A percentile compares a stretch with the other conserved stretches of the same genome.
phyloP scores from a whole-genome alignment of 2,797 vertebrate species.

The Crax fasciolata region DNA sequence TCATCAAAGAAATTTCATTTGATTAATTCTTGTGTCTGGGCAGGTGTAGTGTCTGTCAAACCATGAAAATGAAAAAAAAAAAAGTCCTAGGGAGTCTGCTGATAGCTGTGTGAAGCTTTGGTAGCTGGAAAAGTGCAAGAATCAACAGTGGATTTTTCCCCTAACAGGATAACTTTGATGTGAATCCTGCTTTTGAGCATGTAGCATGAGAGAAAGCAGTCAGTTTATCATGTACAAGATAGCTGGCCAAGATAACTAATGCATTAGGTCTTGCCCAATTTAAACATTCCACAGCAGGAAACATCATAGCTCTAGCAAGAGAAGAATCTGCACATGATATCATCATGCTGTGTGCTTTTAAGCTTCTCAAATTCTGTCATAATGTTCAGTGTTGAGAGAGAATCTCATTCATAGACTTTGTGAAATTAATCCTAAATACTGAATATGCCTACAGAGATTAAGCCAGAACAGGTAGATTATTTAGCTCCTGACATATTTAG shows the following conservation, averaged over 20 bases:
- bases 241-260: not conserved
- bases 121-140: not conserved
- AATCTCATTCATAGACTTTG: not conserved
- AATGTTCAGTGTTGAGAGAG: not conserved
- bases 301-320: not conserved
- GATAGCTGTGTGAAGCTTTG: not conserved
- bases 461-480: not conserved
- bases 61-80: not conserved
- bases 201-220: not conserved
- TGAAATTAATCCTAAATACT: not conserved
- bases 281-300: not conserved
- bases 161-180: not conserved
- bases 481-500: not conserved
- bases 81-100: not conserved
- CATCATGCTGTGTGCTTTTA: not conserved
- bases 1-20: slow-evolving; percentile 24
- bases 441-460: not conserved
- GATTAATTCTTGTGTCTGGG: slow-evolving; percentile 34
- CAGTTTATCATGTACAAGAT: not conserved
- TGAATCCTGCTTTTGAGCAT: not conserved
- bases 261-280: not conserved
- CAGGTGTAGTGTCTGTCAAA: slow-evolving; percentile 28
- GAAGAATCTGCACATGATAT: not conserved
- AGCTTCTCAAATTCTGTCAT: not conserved
- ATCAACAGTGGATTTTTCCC: not conserved